phyloP scores from a whole-genome alignment of 2,113 vertebrate genomes.

The Okapia johnstoni region DNA sequence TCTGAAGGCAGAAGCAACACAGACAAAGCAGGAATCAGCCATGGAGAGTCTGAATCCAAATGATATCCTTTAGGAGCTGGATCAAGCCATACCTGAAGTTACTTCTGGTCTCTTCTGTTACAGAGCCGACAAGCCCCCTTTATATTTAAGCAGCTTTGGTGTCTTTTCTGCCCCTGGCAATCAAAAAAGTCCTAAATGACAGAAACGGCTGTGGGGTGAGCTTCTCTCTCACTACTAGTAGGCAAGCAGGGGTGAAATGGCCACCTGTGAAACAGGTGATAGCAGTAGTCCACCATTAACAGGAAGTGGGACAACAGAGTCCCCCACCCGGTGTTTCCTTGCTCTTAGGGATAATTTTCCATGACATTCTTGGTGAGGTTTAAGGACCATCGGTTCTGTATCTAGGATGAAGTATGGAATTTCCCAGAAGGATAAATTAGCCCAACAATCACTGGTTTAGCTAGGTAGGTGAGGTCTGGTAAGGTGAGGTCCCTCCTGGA shows the following conservation, averaged over 20 bases:
- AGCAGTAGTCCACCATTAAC: not conserved
- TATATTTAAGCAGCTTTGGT: not conserved
- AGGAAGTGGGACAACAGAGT: not conserved
- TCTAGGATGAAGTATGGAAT: not conserved
- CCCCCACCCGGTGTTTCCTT: not conserved
- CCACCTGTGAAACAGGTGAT: accelerated
- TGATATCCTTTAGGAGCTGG: not conserved
- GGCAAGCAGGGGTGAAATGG: not conserved
- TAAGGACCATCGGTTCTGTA: not conserved
- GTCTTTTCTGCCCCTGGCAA: not conserved
- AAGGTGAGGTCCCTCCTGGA: not conserved
- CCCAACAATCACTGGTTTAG: not conserved
- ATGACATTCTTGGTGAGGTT: not conserved
- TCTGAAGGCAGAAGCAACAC: not conserved
- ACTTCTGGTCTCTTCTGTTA: not conserved
- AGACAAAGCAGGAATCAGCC: not conserved
- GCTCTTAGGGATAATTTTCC: not conserved
- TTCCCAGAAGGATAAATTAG: not conserved
- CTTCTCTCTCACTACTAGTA: not conserved
- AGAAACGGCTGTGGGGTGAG: not conserved
- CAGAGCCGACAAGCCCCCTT: not conserved
- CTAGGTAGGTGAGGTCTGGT: not conserved
- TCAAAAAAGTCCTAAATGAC: not conserved
- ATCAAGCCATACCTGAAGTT: not conserved
- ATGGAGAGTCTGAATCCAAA: not conserved